Evolutionary conservation across 1,140 invertebrate genomes (phyloP).

Genomic region (Sycobia sp.): DNA sequence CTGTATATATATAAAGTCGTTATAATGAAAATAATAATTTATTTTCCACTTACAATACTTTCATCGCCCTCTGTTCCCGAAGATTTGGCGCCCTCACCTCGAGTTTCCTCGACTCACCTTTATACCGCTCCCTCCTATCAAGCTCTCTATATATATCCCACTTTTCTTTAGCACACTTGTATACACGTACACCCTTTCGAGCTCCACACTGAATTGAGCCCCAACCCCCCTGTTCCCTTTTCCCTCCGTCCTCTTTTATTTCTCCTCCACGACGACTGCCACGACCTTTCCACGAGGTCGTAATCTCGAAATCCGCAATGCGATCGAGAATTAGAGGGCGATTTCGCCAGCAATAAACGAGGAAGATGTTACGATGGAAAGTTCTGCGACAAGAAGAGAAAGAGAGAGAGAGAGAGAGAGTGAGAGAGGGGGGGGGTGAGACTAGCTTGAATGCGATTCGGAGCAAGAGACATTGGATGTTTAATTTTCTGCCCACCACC

Average conservation of each 20-base stretch:
- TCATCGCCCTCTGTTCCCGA: neutral
- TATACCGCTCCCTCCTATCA: neutral
- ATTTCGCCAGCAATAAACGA: constrained; percentile 19
- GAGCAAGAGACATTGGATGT: neutral
- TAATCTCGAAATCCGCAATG: constrained; percentile 14
- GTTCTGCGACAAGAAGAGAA: neutral
- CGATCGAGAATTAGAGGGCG: constrained; percentile 24
- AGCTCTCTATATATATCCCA: neutral
- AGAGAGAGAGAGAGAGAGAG: no score
- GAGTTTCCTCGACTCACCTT: neutral
- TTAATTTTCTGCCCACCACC: neutral
- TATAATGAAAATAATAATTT: no score
- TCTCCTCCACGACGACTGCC: neutral
- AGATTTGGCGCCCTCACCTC: neutral
- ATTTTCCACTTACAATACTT: no score
- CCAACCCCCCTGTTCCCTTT: neutral
- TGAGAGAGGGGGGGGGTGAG: no score
- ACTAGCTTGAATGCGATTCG: constrained; percentile 4
- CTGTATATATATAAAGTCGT: no score
- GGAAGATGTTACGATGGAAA: constrained; percentile 9
- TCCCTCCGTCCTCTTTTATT: neutral
- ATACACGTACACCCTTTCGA: neutral
- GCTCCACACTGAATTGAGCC: neutral
- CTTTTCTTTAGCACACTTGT: neutral
- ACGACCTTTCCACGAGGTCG: constrained; percentile 8